Evolutionary conservation across 2,888 invertebrate species (phyloP), one percentile per base, ranked within the genome.

Genomic region (Minunthozetes semirufus): DNA sequence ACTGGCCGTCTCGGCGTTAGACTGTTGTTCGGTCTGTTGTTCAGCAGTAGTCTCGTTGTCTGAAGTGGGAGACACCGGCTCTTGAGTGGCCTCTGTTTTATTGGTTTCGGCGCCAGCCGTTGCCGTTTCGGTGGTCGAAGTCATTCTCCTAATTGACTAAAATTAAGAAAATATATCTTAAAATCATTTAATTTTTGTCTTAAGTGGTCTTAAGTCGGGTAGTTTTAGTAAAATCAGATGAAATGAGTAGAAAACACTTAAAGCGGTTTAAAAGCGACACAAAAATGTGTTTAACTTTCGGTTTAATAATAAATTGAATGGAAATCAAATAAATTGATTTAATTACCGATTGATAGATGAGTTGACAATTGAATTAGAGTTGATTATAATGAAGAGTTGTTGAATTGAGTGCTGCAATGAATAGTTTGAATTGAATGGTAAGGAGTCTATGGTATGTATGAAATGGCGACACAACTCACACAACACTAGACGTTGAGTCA

Each of bases 81-180:
- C 63, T 15, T 74, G 74, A 68, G 42, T 72, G 33, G 29, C 42
- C 17, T 9, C 50, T 8, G 73, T 25, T 48, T 56, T 25, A n/a
- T 73, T 73, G 22, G 4, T 6, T 15, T 72, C 72, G 1, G 19
- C 42, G 9, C 13, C 56, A 6, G 72, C 38, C 25, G 70, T 73
- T 46, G 68, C 66, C 11, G 74, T 76, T 61, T 76, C 76, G 9
- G 73, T 74, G n/a, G 76, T 73, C 22, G 72, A 73, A 74, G 76
- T 76, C 76, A 76, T 76, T 15, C 33, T 61, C 9, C 15, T 33
- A 33, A 5, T 17, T n/a, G 8, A 29, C 33, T 61, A 11, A 1
- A 13, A n/a, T n/a, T 13, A 29, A 11, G 17, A 27, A 33, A 13
- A 1, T 1, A 59, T 13, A 25, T 2, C 22, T n/a, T 15, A 29